These are phyloP conservation scores for Rhipidura dahli DNA, from an alignment of 2,113 vertebrate species.

Conservation along the genomic window DNA sequence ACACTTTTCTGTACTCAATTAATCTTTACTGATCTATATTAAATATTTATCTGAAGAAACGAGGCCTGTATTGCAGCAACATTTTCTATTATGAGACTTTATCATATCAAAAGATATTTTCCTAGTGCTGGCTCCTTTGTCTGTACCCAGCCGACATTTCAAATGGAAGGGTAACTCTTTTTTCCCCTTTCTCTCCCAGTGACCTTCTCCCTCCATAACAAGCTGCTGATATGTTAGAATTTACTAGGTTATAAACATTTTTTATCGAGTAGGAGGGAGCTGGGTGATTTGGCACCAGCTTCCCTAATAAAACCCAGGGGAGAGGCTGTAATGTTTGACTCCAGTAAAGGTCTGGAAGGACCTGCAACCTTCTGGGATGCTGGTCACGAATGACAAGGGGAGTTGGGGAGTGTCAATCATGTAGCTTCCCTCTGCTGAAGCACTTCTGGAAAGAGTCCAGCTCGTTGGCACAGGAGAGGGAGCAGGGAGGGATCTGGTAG, in stretches of 20 bases:
- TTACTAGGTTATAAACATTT: constrained; percentile 72
- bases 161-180: constrained; percentile 56
- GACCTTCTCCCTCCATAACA: constrained; percentile 73
- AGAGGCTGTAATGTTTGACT: constrained; percentile 49
- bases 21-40: constrained; percentile 83
- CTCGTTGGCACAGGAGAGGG: background rate
- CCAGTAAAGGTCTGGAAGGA: constrained; percentile 51
- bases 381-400: background rate
- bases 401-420: background rate
- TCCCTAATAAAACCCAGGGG: constrained; percentile 54
- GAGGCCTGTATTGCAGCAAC: constrained; percentile 72
- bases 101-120: constrained; percentile 74
- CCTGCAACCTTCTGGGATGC: background rate
- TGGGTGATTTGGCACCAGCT: constrained; percentile 54
- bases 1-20: constrained; percentile 69
- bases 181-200: background rate
- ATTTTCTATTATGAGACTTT: constrained; percentile 77
- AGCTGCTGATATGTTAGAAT: constrained; percentile 73
- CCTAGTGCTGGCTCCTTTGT: constrained; percentile 37
- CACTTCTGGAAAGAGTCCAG: constrained; percentile 17
- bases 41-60: constrained; percentile 81
- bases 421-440: background rate
- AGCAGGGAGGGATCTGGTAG: background rate
- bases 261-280: constrained; percentile 66
- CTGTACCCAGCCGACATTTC: constrained; percentile 70